Conservation (phyloP, 2,113 vertebrate genomes). For the Solea solea region DNA sequence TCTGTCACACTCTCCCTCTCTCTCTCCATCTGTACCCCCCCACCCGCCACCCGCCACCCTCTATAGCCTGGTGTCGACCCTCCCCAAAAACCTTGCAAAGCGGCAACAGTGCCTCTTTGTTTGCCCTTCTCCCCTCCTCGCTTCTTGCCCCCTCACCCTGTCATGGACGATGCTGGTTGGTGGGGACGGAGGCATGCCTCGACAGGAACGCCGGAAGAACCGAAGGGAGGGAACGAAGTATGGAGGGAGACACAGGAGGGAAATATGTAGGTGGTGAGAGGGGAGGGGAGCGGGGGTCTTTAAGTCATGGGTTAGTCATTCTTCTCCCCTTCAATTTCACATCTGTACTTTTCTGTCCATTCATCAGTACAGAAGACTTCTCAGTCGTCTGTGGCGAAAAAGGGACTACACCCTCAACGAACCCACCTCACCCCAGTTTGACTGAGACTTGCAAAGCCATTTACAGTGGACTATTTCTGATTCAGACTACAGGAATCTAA, state of each 20-base stretch:
- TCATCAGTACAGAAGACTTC: conserved; percentile 82
- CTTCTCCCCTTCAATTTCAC: conserved; percentile 58
- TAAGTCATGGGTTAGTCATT: conserved; percentile 68
- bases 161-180: conserved; percentile 69
- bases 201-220: conserved; percentile 79
- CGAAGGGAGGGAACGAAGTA: conserved; percentile 29
- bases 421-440: conserved; percentile 39
- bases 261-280: conserved; percentile 30
- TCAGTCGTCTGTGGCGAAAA: conserved; percentile 42
- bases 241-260: conserved; percentile 7
- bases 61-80: conserved; percentile 61
- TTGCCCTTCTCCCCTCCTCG: conserved; percentile 60
- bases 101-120: conserved; percentile 92
- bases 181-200: conserved; percentile 87
- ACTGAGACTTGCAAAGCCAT: conserved; percentile 28
- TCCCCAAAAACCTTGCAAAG: conserved; percentile 67
- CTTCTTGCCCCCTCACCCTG: conserved; percentile 65
- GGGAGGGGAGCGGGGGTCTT: conserved; percentile 62
- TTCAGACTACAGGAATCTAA: conserved; percentile 34
- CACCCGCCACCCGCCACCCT: conserved; percentile 49
- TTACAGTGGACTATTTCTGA: conserved; percentile 47
- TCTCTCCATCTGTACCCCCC: conserved; percentile 20
- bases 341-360: conserved; percentile 85
- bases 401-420: conserved; percentile 51
- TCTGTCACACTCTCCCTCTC: conserved; percentile 53